Conservation (phyloP, 2,888 invertebrate genomes). For the Silvanus unidentatus region DNA sequence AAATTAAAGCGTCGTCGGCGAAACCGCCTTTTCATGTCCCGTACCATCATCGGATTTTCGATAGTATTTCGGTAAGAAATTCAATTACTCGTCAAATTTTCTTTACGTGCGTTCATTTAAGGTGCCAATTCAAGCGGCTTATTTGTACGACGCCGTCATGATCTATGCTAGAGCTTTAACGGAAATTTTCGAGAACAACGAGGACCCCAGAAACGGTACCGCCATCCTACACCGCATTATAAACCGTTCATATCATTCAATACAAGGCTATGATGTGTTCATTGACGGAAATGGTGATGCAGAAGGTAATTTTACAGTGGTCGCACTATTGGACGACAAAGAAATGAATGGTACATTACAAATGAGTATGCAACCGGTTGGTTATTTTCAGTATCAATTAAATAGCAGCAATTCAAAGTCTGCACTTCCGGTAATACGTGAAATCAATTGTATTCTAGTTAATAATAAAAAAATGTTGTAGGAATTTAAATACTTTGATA, state of each 20-base stretch:
- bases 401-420: conserved; percentile 49
- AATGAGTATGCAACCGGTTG: conserved; percentile 72
- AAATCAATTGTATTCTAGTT: not conserved
- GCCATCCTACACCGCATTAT: conserved; percentile 71
- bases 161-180: conserved; percentile 80
- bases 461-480: conserved; percentile 24
- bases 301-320: conserved; percentile 85
- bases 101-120: conserved; percentile 31
- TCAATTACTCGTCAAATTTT: not conserved
- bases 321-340: conserved; percentile 64
- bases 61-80: conserved; percentile 60
- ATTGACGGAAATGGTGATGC: conserved; percentile 87
- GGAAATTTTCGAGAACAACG: conserved; percentile 61
- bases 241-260: conserved; percentile 68
- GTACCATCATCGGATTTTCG: conserved; percentile 67
- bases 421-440: conserved; percentile 46
- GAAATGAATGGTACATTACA: conserved; percentile 50
- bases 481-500: conserved; percentile 60
- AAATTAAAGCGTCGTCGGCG: conserved; percentile 65
- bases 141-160: conserved; percentile 81
- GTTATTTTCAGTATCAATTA: conserved; percentile 63
- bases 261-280: conserved; percentile 75
- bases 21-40: conserved; percentile 73
- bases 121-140: conserved; percentile 78
- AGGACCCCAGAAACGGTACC: conserved; percentile 69